These are phyloP conservation scores for Chaetorhynchus papuensis DNA, from an alignment of 2,113 vertebrate species.

Conservation along the genomic window DNA sequence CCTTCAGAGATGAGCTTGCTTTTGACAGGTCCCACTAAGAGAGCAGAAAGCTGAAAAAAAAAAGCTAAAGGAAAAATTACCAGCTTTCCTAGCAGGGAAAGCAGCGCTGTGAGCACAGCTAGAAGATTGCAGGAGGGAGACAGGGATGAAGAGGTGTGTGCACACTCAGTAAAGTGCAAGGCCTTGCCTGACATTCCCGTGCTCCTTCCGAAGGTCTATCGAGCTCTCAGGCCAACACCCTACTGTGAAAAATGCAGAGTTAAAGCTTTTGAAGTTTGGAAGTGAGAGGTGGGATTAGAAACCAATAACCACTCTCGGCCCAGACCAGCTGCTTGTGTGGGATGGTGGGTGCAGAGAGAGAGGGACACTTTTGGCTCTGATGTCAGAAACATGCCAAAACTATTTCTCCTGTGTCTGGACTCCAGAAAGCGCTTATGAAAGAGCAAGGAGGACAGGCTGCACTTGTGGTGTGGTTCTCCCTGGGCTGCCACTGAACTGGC, in stretches of 20 bases:
- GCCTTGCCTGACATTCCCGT: background rate
- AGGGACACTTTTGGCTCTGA: background rate
- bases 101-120: fast-evolving
- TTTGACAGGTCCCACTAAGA: background rate
- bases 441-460: background rate
- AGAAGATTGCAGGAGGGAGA: background rate
- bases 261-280: background rate
- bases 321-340: background rate
- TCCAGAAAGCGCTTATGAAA: background rate
- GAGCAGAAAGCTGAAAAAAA: background rate
- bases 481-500: background rate
- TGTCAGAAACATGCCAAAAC: background rate
- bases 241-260: background rate
- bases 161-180: background rate
- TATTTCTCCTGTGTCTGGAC: background rate
- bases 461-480: background rate
- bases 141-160: background rate
- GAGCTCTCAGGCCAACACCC: background rate
- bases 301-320: background rate
- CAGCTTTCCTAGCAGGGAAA: background rate
- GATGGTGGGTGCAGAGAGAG: background rate
- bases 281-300: background rate
- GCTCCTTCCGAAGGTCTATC: background rate
- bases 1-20: background rate
- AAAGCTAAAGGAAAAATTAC: background rate